These are phyloP conservation scores for Nymphalis c-album DNA, from an alignment of 2,888 invertebrate genomes.

Conservation along the genomic window DNA sequence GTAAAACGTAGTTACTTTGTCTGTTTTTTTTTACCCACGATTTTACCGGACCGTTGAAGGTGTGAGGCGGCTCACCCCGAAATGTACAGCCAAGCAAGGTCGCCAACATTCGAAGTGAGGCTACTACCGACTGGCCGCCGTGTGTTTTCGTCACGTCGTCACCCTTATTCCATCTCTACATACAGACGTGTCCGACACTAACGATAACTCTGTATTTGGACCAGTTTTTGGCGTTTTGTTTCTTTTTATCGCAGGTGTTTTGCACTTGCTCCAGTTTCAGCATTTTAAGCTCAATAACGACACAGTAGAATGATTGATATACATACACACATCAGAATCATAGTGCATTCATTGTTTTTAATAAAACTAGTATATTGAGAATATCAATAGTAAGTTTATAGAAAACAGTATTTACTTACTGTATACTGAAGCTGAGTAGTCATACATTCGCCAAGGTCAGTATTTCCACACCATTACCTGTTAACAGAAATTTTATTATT, in stretches of 20 bases:
- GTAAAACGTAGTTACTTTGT: slow-evolving; percentile 21
- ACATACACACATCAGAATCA: too few relatives aligned
- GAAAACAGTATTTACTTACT: slow-evolving; percentile 29
- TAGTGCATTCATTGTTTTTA: too few relatives aligned
- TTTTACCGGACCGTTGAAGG: slow-evolving; percentile 41
- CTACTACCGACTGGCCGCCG: slow-evolving; percentile 3
- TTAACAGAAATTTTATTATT: slow-evolving; percentile 44
- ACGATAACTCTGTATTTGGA: slow-evolving; percentile 23
- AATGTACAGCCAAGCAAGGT: slow-evolving; percentile 65
- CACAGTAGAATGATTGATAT: too few relatives aligned
- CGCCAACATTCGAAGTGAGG: slow-evolving; percentile 66
- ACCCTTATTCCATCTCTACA: slow-evolving; percentile 2
- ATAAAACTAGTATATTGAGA: not conserved
- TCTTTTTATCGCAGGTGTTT: slow-evolving; percentile 32
- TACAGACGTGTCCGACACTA: slow-evolving; percentile 14
- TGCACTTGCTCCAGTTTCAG: slow-evolving; percentile 30
- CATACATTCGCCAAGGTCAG: slow-evolving; percentile 61
- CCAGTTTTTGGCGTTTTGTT: slow-evolving; percentile 34
- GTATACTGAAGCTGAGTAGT: slow-evolving; percentile 57
- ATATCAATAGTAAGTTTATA: not conserved
- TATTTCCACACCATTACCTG: slow-evolving; percentile 69
- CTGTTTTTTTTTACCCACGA: slow-evolving; percentile 25
- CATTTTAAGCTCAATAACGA: slow-evolving; percentile 14
- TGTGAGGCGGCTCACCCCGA: slow-evolving; percentile 65
- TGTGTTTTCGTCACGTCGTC: not conserved